These are phyloP conservation scores for Diadromus collaris DNA, from an alignment of 2,888 invertebrate genomes.

Conservation along the genomic window DNA sequence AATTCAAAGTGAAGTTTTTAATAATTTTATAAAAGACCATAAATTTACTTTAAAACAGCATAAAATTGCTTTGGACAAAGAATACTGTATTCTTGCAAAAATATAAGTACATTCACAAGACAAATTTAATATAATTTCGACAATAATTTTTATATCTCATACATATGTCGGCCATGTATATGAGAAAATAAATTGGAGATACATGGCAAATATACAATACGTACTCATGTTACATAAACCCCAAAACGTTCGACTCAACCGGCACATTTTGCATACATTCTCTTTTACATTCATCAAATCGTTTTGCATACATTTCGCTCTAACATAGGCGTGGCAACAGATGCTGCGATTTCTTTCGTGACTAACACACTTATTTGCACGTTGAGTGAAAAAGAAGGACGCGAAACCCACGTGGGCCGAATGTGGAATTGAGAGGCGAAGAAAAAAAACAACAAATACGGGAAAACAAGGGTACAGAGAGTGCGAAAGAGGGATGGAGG, in stretches of 20 bases:
- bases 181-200: too few species aligned
- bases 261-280: not conserved
- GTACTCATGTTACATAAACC: not conserved
- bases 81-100: too few species aligned
- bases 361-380: constrained; percentile 19
- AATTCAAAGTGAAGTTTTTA: too few species aligned
- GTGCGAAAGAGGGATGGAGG: constrained; percentile 3
- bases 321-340: not conserved
- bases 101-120: too few species aligned
- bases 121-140: too few species aligned
- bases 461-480: not conserved
- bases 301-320: not conserved
- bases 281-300: not conserved
- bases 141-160: too few species aligned
- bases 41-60: too few species aligned
- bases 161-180: too few species aligned
- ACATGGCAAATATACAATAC: not conserved
- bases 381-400: constrained; percentile 12
- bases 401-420: constrained; percentile 8
- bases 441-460: constrained; percentile 2
- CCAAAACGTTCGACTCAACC: not conserved
- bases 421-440: constrained; percentile 16
- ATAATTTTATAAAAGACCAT: not conserved
- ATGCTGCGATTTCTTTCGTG: constrained; percentile 6
- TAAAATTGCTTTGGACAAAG: not conserved